Percentiles rank a stretch among this genome's conserved stretches.
phyloP scores from a whole-genome alignment of 2,888 invertebrate species.

The Osedax frankpressi region DNA sequence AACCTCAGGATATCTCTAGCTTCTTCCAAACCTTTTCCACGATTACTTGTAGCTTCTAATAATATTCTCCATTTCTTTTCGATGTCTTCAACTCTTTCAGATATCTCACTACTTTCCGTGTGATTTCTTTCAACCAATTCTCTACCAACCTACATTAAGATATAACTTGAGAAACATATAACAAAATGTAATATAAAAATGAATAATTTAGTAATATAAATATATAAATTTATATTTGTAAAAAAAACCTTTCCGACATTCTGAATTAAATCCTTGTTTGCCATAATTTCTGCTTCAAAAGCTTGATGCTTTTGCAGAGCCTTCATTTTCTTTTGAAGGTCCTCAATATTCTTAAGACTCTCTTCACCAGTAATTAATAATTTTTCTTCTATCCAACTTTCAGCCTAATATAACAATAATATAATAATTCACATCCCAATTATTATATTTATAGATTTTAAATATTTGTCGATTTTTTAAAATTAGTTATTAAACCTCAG shows the following conservation, averaged over 20 bases:
- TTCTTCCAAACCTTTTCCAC: constrained; percentile 76
- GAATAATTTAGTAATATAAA: neutral
- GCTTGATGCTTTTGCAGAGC: constrained; percentile 50
- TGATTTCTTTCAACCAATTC: constrained; percentile 60
- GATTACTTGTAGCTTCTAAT: constrained; percentile 58
- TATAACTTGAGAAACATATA: neutral
- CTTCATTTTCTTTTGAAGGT: constrained; percentile 76
- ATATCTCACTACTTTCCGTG: constrained; percentile 59
- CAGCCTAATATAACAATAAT: constrained; percentile 50
- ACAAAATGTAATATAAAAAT: neutral
- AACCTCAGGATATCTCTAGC: constrained; percentile 93
- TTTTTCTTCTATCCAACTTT: constrained; percentile 81
- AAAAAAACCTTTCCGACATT: neutral
- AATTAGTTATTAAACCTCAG: constrained; percentile 52
- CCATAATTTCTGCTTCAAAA: constrained; percentile 49
- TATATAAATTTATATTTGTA: no score
- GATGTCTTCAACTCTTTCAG: constrained; percentile 54
- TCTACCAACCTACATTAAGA: constrained; percentile 56
- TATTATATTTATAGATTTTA: neutral
- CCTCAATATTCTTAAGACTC: constrained; percentile 57
- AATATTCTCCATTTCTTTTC: constrained; percentile 67
- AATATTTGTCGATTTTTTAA: neutral
- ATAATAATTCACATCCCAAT: neutral
- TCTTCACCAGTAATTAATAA: constrained; percentile 70
- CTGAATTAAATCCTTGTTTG: constrained; percentile 51